Conservation (phyloP, 2,888 invertebrate species). For the Acrobasis suavella region DNA sequence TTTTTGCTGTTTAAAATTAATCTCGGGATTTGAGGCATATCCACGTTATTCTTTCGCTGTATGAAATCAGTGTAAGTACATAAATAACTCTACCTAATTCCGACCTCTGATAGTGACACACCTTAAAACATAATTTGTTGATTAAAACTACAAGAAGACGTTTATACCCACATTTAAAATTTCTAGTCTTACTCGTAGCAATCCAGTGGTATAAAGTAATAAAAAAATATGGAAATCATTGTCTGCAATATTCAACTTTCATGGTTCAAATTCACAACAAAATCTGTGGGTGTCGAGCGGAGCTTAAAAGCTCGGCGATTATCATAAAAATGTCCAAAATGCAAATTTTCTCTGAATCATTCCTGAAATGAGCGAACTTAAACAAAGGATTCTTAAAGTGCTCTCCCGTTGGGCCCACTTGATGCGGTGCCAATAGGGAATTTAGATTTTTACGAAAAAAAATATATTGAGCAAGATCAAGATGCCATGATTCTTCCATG, state of each 20-base stretch:
- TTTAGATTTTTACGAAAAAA: background rate
- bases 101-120: too few species aligned
- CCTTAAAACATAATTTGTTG: too few species aligned
- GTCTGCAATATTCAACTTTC: background rate
- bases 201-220: background rate
- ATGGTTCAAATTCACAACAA: slow-evolving; percentile 9
- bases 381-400: slow-evolving; percentile 30
- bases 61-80: too few species aligned
- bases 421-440: background rate
- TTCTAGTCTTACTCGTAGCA: background rate
- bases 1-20: too few species aligned
- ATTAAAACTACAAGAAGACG: too few species aligned
- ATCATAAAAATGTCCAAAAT: slow-evolving; percentile 34
- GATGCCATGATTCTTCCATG: too few species aligned
- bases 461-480: too few species aligned
- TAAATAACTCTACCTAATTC: too few species aligned
- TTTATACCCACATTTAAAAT: background rate
- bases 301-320: slow-evolving; percentile 22
- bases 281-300: slow-evolving; percentile 12
- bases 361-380: slow-evolving; percentile 32
- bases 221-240: background rate
- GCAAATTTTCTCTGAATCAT: slow-evolving; percentile 35
- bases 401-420: slow-evolving; percentile 3
- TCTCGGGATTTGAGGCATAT: too few species aligned
- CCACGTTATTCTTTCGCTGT: too few species aligned